These are phyloP conservation scores for Pygathrix nemaeus DNA, from an alignment of 2,113 vertebrate species.

Conservation along the genomic window DNA sequence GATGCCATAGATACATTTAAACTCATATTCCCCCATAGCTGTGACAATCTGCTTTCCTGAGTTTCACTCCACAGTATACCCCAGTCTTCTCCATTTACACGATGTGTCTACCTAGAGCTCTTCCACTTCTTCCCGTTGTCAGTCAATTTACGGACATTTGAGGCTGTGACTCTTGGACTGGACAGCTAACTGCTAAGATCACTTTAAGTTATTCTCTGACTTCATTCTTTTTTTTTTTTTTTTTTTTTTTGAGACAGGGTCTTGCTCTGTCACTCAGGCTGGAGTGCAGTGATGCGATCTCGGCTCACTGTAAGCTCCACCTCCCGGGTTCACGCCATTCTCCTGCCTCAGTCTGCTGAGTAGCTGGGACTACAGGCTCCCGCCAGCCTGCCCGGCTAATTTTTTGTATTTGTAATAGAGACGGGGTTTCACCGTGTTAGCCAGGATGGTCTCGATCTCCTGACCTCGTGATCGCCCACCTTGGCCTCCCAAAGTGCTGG, in stretches of 20 bases:
- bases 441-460: no score
- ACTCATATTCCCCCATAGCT: not conserved
- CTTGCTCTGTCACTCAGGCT: no score
- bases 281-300: no score
- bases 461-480: no score
- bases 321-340: no score
- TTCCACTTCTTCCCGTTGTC: not conserved
- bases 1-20: not conserved
- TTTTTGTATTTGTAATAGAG: no score
- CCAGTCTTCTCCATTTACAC: not conserved
- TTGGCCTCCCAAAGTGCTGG: no score
- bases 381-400: no score
- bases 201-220: not conserved
- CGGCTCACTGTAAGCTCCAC: no score
- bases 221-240: not conserved
- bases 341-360: no score
- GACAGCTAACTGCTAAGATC: not conserved
- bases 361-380: no score
- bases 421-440: no score
- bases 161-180: not conserved
- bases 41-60: not conserved
- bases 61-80: not conserved
- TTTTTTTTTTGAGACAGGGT: not conserved
- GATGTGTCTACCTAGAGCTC: accelerated
- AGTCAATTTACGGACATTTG: not conserved